Conservation (phyloP, 2,888 invertebrate species). For the Lepidochitona cinerea region DNA sequence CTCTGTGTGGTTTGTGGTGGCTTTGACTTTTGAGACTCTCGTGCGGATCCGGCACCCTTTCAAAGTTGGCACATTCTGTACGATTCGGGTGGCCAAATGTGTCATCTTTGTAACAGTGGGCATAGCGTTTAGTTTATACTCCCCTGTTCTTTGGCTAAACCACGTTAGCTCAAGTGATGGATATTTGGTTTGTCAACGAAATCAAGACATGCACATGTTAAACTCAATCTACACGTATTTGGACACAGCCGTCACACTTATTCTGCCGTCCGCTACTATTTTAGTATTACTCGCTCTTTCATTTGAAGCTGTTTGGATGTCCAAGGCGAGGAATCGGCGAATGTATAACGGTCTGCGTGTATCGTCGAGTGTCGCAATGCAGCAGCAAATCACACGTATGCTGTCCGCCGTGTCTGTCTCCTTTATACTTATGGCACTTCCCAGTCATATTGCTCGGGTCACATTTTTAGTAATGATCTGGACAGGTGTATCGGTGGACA, state of each 20-base stretch:
- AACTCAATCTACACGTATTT: conserved; percentile 3
- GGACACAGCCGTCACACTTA: conserved; percentile 16
- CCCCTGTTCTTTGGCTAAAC: conserved; percentile 9
- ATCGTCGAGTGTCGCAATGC: not conserved
- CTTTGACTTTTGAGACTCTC: conserved; percentile 8
- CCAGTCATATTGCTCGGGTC: not conserved
- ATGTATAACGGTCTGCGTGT: not conserved
- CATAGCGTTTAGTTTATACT: conserved; percentile 9
- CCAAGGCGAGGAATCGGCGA: not conserved
- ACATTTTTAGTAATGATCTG: not conserved
- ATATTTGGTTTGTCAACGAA: not conserved
- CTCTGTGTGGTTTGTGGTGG: conserved; percentile 15
- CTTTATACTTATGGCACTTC: not conserved
- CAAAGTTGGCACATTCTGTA: not conserved
- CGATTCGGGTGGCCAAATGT: conserved; percentile 3
- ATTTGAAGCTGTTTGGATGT: not conserved
- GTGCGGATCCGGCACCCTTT: not conserved
- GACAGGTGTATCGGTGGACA: not conserved
- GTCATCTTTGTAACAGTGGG: not conserved
- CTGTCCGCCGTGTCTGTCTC: not conserved
- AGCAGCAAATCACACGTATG: not conserved
- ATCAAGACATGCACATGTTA: not conserved
- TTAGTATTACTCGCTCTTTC: not conserved
- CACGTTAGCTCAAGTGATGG: not conserved
- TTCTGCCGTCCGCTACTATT: conserved; percentile 12